phyloP scores from a whole-genome alignment of 2,888 invertebrate genomes.

The Phyllotreta cruciferae region DNA sequence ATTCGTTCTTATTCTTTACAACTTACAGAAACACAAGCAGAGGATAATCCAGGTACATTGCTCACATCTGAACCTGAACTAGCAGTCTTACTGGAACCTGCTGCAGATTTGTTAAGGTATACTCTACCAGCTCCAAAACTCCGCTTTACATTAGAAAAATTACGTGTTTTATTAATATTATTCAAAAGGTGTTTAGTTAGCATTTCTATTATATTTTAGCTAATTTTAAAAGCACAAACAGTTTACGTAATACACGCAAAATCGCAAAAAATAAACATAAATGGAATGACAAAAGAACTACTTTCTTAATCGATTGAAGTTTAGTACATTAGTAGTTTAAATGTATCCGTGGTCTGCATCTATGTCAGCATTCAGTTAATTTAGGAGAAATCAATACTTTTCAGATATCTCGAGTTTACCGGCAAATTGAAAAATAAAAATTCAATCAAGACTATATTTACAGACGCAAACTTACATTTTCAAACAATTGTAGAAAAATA shows the following conservation, averaged over 20 bases:
- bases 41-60: slow-evolving; percentile 72
- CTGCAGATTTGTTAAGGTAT: slow-evolving; percentile 6
- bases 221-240: not conserved
- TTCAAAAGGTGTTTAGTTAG: not conserved
- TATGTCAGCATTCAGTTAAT: too few relatives aligned
- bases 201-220: slow-evolving; percentile 5
- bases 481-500: slow-evolving; percentile 1
- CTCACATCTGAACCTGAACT: slow-evolving; percentile 23
- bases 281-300: too few relatives aligned
- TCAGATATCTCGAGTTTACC: too few relatives aligned
- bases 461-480: slow-evolving; percentile 5
- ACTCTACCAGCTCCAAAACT: slow-evolving; percentile 3
- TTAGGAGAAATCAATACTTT: too few relatives aligned
- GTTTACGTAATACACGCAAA: slow-evolving; percentile 5
- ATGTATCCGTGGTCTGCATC: too few relatives aligned
- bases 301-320: too few relatives aligned
- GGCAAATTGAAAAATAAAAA: not conserved
- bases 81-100: not conserved
- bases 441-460: slow-evolving; percentile 2
- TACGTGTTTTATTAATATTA: slow-evolving; percentile 5
- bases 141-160: slow-evolving; percentile 7
- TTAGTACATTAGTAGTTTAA: too few relatives aligned
- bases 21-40: slow-evolving; percentile 62
- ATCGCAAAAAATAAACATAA: not conserved
- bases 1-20: not conserved